These are phyloP conservation scores for Apteryx owenii DNA, from an alignment of 2,113 vertebrate genomes.

Conservation along the genomic window DNA sequence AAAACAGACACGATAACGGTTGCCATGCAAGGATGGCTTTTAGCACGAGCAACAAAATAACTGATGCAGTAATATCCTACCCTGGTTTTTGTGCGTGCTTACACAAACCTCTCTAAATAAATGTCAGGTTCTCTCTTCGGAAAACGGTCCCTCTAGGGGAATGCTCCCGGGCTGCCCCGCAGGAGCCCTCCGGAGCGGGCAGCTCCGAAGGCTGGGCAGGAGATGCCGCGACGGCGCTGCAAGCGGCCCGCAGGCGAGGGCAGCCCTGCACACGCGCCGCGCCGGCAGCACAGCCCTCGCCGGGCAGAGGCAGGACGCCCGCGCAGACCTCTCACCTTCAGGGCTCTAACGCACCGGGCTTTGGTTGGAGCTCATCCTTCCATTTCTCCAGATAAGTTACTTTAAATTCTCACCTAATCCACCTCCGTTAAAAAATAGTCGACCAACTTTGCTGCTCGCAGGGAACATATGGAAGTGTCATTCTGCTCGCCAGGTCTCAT, in stretches of 20 bases:
- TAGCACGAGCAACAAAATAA: background rate
- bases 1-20: background rate
- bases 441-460: background rate
- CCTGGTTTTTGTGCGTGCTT: background rate
- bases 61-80: background rate
- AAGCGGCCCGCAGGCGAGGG: background rate
- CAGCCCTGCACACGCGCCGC: rapidly evolving
- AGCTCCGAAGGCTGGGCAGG: background rate
- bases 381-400: background rate
- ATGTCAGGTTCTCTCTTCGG: background rate
- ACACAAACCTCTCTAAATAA: background rate
- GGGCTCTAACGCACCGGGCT: rapidly evolving
- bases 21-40: background rate
- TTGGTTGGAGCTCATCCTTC: background rate
- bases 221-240: background rate
- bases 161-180: background rate
- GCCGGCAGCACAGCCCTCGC: rapidly evolving
- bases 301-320: background rate
- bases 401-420: background rate
- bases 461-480: background rate
- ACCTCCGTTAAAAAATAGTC: background rate
- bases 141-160: background rate
- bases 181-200: background rate
- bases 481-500: background rate
- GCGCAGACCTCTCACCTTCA: background rate